Conservation (phyloP, 2,797 vertebrate species). For the Glossophaga mutica region DNA sequence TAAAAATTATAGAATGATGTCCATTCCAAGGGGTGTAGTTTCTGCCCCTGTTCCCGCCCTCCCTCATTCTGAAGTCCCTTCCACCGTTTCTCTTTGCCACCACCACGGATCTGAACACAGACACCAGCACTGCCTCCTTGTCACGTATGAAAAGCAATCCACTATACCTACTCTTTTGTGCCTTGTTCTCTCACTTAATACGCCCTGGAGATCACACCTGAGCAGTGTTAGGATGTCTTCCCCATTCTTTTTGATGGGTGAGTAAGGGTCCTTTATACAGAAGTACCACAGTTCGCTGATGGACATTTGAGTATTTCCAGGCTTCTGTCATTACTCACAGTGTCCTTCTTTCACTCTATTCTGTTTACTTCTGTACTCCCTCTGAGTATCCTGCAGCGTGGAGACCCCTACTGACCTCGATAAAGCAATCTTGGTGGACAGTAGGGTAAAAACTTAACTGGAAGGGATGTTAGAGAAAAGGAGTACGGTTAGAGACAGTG, state of each 20-base stretch:
- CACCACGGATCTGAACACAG: background rate
- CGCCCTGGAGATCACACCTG: background rate
- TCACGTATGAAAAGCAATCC: background rate
- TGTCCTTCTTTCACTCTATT: background rate
- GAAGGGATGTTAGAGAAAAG: background rate
- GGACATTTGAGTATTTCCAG: background rate
- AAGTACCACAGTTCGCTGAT: background rate
- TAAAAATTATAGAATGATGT: background rate
- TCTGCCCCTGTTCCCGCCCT: background rate
- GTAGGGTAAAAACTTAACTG: background rate
- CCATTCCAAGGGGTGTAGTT: background rate
- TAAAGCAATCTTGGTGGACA: background rate
- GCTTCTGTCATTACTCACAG: background rate
- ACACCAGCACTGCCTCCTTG: background rate
- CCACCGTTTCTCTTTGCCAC: background rate
- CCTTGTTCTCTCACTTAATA: background rate
- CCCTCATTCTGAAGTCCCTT: background rate
- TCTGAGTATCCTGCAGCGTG: background rate
- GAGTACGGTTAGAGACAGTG: background rate
- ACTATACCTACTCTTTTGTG: background rate
- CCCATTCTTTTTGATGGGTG: background rate
- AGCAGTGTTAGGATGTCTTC: background rate
- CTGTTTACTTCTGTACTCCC: background rate
- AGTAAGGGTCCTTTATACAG: background rate
- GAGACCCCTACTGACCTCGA: background rate